These are phyloP conservation scores for Malthinus flaveolus DNA, from an alignment of 2,888 invertebrate species.

Conservation along the genomic window DNA sequence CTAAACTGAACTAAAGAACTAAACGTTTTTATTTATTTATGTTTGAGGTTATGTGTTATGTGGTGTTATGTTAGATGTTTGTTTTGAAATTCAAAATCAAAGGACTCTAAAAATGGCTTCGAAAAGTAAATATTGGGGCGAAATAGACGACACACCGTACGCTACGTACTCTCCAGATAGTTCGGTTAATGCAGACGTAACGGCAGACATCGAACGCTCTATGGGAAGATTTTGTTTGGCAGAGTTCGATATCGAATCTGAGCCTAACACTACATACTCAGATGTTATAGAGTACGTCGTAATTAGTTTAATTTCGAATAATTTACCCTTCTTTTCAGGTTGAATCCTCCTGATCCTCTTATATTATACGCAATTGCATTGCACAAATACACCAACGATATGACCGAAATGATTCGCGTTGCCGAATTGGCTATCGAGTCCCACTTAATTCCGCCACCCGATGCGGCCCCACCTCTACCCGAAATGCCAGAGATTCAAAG, in stretches of 20 bases:
- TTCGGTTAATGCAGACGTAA: conserved; percentile 42
- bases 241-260: conserved; percentile 43
- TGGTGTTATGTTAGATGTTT: no score
- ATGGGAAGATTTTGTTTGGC: conserved; percentile 48
- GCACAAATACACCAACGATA: conserved; percentile 49
- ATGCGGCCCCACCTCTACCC: conserved; percentile 46
- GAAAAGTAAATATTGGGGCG: conserved; percentile 17
- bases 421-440: conserved; percentile 46
- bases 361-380: conserved; percentile 47
- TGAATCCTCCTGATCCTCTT: conserved; percentile 47
- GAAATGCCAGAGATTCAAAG: conserved; percentile 39
- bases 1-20: no score
- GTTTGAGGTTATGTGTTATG: no score
- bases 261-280: conserved; percentile 25
- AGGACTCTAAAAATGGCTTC: neutral
- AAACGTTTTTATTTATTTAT: no score
- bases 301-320: neutral
- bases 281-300: conserved; percentile 41
- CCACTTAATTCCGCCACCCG: conserved; percentile 45
- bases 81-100: neutral
- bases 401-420: conserved; percentile 47
- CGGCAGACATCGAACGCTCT: conserved; percentile 47
- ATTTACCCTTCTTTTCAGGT: conserved; percentile 32
- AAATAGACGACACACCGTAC: conserved; percentile 7
- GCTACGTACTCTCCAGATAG: conserved; percentile 1